phyloP scores from a whole-genome alignment of 2,113 vertebrate species.

The Porphyrio hochstetteri region DNA sequence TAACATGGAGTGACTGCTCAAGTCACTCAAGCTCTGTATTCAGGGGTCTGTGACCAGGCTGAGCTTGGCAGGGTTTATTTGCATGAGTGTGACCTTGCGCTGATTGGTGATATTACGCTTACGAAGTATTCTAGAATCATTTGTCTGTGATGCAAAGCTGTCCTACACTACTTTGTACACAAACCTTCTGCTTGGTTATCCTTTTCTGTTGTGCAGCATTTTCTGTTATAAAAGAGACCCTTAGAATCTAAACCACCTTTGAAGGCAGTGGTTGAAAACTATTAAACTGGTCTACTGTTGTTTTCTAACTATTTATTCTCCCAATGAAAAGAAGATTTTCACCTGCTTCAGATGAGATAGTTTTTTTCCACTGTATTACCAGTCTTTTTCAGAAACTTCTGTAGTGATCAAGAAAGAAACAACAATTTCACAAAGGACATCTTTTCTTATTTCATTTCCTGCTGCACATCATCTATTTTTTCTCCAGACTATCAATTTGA shows the following conservation, averaged over 20 bases:
- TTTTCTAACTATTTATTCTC: background rate
- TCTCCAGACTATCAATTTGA: background rate
- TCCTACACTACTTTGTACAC: background rate
- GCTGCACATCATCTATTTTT: background rate
- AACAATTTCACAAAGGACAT: background rate
- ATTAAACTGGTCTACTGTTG: background rate
- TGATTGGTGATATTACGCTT: background rate
- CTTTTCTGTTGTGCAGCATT: background rate
- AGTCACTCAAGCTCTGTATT: background rate
- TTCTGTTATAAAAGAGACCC: background rate
- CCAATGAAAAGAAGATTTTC: background rate
- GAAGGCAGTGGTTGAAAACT: background rate
- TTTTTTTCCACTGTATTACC: background rate
- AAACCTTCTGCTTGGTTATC: background rate
- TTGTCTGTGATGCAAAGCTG: background rate
- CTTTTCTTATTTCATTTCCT: background rate
- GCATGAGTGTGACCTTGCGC: rapidly evolving
- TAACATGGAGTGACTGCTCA: background rate
- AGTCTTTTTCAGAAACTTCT: background rate
- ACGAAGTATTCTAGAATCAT: background rate
- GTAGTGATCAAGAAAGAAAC: background rate
- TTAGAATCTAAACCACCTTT: background rate
- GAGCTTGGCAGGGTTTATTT: background rate
- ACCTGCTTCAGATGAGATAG: background rate
- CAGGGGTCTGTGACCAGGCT: background rate